A percentile compares a stretch with the other conserved stretches of the same genome.
These are phyloP conservation scores for Cerastoderma edule DNA, from an alignment of 2,888 invertebrate genomes.

Conservation along the genomic window DNA sequence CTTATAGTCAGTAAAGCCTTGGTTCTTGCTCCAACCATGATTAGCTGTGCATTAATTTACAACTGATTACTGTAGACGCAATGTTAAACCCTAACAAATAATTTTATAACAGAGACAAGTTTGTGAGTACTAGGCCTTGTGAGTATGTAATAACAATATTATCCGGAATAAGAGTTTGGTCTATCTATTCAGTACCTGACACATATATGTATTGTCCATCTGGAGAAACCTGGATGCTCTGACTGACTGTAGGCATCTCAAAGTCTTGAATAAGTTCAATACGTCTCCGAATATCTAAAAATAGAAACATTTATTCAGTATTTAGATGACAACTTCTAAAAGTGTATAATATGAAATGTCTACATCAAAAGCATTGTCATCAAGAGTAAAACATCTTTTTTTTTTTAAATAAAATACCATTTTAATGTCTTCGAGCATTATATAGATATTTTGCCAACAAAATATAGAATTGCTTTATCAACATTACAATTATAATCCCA, in stretches of 20 bases:
- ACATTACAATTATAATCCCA: too few relatives aligned
- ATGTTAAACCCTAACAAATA: too few relatives aligned
- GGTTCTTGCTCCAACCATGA: too few relatives aligned
- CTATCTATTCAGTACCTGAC: too few relatives aligned
- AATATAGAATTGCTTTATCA: background rate
- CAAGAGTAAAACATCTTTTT: background rate
- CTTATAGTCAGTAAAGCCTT: too few relatives aligned
- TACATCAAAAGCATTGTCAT: background rate
- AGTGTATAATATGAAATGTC: too few relatives aligned
- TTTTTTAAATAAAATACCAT: background rate
- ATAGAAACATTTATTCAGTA: background rate
- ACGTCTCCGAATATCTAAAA: conserved; percentile 91
- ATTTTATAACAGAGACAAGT: too few relatives aligned
- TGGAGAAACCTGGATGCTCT: conserved; percentile 91
- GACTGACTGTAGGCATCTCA: conserved; percentile 98
- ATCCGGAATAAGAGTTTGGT: too few relatives aligned
- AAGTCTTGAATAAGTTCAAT: conserved; percentile 99
- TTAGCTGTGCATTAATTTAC: too few relatives aligned
- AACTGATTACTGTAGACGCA: too few relatives aligned
- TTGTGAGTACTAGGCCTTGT: too few relatives aligned
- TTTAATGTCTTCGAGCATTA: background rate
- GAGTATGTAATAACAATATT: too few relatives aligned
- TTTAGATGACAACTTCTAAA: background rate
- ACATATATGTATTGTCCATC: conserved; percentile 97
- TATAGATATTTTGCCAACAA: background rate